Percentiles rank a stretch among this genome's conserved stretches.
phyloP scores from a whole-genome alignment of 2,113 vertebrate species.

The Engystomops pustulosus region DNA sequence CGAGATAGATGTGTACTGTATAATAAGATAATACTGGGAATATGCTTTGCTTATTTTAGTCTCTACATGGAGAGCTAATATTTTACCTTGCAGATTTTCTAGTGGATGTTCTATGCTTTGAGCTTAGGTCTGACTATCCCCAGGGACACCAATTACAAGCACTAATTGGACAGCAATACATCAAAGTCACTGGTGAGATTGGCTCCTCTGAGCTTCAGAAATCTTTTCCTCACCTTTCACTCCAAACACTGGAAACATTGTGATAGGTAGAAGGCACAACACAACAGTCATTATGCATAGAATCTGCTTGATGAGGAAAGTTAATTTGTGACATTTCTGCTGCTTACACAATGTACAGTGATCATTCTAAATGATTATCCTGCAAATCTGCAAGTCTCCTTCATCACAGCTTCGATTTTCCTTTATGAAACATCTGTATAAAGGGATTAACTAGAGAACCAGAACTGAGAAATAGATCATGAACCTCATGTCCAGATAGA shows the following conservation, averaged over 20 bases:
- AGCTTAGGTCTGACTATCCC: conserved; percentile 70
- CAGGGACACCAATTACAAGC: conserved; percentile 80
- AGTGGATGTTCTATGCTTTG: conserved; percentile 64
- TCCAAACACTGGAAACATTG: conserved; percentile 29
- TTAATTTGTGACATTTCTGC: conserved; percentile 29
- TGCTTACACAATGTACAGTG: conserved; percentile 24
- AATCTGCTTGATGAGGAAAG: conserved; percentile 30
- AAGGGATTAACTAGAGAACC: conserved; percentile 27
- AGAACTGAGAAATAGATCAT: not conserved
- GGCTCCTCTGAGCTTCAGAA: conserved; percentile 68
- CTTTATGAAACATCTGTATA: conserved; percentile 37
- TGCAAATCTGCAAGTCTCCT: conserved; percentile 30
- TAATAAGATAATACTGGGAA: not conserved
- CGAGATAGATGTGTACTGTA: not conserved
- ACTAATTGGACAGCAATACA: conserved; percentile 83
- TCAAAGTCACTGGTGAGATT: conserved; percentile 75
- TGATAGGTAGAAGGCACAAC: conserved; percentile 32
- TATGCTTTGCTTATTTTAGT: not conserved
- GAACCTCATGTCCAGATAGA: conserved; percentile 8
- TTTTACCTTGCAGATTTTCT: conserved; percentile 67
- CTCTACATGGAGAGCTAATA: conserved; percentile 39
- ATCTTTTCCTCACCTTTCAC: conserved; percentile 60
- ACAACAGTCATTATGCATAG: conserved; percentile 39
- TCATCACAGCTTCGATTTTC: conserved; percentile 44
- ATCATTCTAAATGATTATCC: conserved; percentile 52